A percentile compares a stretch with the other conserved stretches of the same genome.
Conservation (phyloP, 2,888 invertebrate species). For the Heterodera filipjevi region DNA sequence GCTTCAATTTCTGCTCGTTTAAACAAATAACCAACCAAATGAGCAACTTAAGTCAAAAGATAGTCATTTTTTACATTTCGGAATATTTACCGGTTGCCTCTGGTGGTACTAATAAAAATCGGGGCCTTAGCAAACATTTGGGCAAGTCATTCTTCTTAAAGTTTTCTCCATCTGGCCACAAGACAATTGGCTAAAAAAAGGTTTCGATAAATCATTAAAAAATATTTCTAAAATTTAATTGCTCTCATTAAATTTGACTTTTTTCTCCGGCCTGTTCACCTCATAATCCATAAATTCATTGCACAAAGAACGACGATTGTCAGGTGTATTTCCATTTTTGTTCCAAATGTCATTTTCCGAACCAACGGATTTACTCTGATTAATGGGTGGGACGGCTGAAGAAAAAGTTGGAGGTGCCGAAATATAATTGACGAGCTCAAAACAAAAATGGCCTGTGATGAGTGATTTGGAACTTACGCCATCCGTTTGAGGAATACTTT, state of each 20-base stretch:
- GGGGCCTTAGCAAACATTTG: constrained; percentile 21
- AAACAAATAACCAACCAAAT: constrained; percentile 22
- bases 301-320: constrained; percentile 9
- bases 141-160: constrained; percentile 14
- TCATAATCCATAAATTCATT: background rate
- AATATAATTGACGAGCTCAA: constrained; percentile 13
- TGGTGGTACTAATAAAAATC: constrained; percentile 17
- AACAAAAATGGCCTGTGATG: background rate
- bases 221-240: background rate
- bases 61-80: background rate
- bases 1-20: constrained; percentile 27
- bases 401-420: background rate
- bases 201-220: background rate
- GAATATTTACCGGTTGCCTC: constrained; percentile 17
- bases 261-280: background rate
- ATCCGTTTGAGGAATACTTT: background rate
- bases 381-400: background rate
- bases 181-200: constrained; percentile 17
- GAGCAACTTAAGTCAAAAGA: constrained; percentile 5
- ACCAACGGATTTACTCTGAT: background rate
- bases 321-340: background rate
- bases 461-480: background rate
- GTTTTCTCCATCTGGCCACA: constrained; percentile 27
- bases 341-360: background rate
- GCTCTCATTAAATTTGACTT: no score